Evolutionary conservation across 2,797 vertebrate genomes (phyloP), one percentile per base, ranked within the genome.

Genomic region (Champsocephalus esox): DNA sequence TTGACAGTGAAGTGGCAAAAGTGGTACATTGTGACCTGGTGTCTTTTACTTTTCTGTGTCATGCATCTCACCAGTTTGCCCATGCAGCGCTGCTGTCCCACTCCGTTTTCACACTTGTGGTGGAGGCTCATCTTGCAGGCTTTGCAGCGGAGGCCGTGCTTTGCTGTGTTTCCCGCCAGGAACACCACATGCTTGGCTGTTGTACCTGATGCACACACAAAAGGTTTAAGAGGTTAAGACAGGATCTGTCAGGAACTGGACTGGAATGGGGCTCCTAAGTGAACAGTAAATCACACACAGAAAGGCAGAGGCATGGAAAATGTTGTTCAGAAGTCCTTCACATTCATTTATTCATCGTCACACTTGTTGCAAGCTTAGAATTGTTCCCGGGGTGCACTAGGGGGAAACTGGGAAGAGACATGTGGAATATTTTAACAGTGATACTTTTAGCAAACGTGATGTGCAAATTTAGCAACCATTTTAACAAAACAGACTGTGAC

Each of bases 91-190:
- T 99, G 98, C 72, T 95, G 95, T 68, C 96, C 94, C 0, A 96
- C 96, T 34, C 96, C 95, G 1, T 97, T 96, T 72, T 95, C 92
- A 87, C 98, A 99, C 91, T 97, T 99, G 93, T 99, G 97, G 86
- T 99, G 98, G 89, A 99, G 96, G 92, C 98, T 99, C 98, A 99
- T 98, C 93, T 99, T 99, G 87, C 98, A 99, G 80, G 97, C 97
- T 94, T 99, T 99, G 75, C 98, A 99, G 78, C 98, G 97, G 61
- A 99, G 96, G 50, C 98, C 98, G 0, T 98, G 97, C 83, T 99
- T 99, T 28, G 97, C 95, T 0, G 96, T 99, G 81, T 95, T 96
- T 87, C 98, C 98, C 93, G 97, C 91, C 87, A 93, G 93, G 88
- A 48, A 90, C 66, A 95, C 92, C 88, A 91, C 92, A 61, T 93